These are phyloP conservation scores for Choloepus didactylus DNA, from an alignment of 2,797 vertebrate species.

Conservation along the genomic window DNA sequence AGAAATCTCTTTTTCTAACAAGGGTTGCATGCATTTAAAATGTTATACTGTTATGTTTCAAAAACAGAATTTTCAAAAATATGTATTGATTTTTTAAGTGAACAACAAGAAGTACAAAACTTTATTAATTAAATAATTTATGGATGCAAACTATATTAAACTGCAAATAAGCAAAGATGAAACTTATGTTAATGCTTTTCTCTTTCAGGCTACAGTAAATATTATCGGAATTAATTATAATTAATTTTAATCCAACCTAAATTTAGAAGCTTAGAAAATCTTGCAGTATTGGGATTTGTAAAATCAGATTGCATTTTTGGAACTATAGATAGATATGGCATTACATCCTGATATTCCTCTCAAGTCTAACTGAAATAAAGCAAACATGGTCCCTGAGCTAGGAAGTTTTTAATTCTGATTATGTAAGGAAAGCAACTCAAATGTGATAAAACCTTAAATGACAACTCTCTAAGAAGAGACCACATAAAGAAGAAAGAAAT, in stretches of 20 bases:
- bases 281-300: not conserved
- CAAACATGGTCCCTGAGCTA: not conserved
- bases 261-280: not conserved
- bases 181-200: slow-evolving; percentile 25
- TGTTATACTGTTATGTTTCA: not conserved
- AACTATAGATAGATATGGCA: not conserved
- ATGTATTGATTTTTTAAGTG: not conserved
- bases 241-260: slow-evolving; percentile 41
- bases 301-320: not conserved
- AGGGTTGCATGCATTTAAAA: not conserved
- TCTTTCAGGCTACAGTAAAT: not conserved
- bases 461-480: slow-evolving; percentile 22
- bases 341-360: not conserved
- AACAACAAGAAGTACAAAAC: not conserved
- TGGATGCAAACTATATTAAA: slow-evolving; percentile 6
- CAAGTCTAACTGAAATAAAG: not conserved
- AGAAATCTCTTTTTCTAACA: not conserved
- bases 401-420: slow-evolving; percentile 30
- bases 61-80: not conserved
- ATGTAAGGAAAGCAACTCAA: slow-evolving; percentile 9
- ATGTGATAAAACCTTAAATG: slow-evolving; percentile 7
- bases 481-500: not conserved
- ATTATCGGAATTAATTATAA: not conserved
- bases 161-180: not conserved
- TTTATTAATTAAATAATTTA: not conserved